phyloP scores from a whole-genome alignment of 2,888 invertebrate species.

The Zonitis immaculata region DNA sequence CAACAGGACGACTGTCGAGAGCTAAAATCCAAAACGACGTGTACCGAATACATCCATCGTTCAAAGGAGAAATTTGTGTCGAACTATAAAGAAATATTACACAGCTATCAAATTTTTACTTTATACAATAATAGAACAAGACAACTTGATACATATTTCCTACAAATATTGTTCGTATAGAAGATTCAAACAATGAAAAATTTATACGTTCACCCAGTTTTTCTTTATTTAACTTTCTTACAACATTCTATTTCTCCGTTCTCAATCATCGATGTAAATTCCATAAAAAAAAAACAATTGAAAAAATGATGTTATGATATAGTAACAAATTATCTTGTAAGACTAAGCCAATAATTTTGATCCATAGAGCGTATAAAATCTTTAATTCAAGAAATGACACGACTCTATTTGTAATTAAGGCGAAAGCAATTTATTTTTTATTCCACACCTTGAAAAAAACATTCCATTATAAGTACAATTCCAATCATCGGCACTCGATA shows the following conservation, averaged over 20 bases:
- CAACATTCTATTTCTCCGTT: neutral
- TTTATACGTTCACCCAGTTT: neutral
- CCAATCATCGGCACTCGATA: too few relatives aligned
- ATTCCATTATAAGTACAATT: too few relatives aligned
- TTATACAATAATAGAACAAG: neutral
- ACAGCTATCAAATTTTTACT: neutral
- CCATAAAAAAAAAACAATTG: neutral
- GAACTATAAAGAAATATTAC: conserved; percentile 3
- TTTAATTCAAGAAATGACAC: neutral
- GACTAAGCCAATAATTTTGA: neutral
- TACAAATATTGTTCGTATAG: neutral
- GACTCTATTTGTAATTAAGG: neutral
- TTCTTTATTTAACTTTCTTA: neutral
- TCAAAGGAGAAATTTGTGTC: conserved; percentile 17
- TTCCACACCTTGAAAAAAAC: too few relatives aligned
- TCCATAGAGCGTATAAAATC: neutral
- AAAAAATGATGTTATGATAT: too few relatives aligned
- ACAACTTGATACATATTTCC: neutral
- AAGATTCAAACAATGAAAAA: neutral
- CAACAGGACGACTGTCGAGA: conserved; percentile 13
- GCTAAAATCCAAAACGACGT: conserved; percentile 19
- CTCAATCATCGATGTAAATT: neutral
- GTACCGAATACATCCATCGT: conserved; percentile 22
- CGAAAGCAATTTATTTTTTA: neutral
- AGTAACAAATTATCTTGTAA: neutral